These are phyloP conservation scores for Diplodus puntazzo DNA, from an alignment of 2,797 vertebrate genomes.

Conservation along the genomic window DNA sequence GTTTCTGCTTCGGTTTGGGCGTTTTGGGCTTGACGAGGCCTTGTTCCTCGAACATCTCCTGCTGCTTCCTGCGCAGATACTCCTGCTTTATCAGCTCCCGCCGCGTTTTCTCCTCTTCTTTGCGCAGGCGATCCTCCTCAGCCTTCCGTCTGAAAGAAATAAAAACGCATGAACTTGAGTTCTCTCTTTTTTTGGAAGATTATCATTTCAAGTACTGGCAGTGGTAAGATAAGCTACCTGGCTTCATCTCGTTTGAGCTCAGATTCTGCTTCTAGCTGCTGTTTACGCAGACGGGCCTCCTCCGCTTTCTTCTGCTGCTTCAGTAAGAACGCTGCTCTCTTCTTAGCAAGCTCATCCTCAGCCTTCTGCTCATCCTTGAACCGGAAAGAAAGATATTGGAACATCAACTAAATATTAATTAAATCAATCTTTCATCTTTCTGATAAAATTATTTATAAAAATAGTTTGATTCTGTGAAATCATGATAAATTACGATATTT, in stretches of 20 bases:
- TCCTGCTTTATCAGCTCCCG: constrained; percentile 97
- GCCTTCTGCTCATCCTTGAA: constrained; percentile 92
- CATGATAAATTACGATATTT: too few species aligned
- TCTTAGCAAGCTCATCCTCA: constrained; percentile 96
- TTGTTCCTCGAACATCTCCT: constrained; percentile 94
- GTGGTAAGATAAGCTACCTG: constrained; percentile 80
- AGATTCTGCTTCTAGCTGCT: constrained; percentile 93
- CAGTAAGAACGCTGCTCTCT: constrained; percentile 93
- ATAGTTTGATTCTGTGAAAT: too few species aligned
- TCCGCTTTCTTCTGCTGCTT: constrained; percentile 98
- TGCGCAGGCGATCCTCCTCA: constrained; percentile 94
- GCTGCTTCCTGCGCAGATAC: constrained; percentile 94
- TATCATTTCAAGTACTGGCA: fast-evolving
- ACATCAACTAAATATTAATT: neutral
- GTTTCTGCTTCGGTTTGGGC: constrained; percentile 92
- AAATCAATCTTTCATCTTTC: neutral
- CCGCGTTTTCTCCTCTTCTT: constrained; percentile 96
- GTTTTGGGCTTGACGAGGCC: constrained; percentile 89
- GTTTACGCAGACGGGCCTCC: constrained; percentile 92
- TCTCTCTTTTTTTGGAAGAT: neutral
- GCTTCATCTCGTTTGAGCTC: constrained; percentile 95
- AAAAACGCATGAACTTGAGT: neutral
- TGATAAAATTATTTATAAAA: neutral
- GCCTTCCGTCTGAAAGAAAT: constrained; percentile 90
- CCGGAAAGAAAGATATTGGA: neutral